These are phyloP conservation scores for Lycaon pictus DNA, from an alignment of 2,113 vertebrate species.

Conservation along the genomic window DNA sequence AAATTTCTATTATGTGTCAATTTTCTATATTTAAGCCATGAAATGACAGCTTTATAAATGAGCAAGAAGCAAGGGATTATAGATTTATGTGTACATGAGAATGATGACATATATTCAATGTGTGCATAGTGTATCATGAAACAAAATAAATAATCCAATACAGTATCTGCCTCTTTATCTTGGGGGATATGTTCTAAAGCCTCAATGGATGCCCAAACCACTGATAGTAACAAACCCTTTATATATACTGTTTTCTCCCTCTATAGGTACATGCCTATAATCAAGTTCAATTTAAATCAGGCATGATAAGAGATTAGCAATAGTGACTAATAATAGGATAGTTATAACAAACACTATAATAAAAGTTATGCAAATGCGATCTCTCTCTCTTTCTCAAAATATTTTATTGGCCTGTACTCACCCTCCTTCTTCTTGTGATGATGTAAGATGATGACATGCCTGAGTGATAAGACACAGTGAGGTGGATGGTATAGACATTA, in stretches of 20 bases:
- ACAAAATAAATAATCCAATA: not conserved
- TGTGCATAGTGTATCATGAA: not conserved
- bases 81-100: not conserved
- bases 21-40: not conserved
- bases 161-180: not conserved
- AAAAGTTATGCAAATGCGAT: not conserved
- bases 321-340: not conserved
- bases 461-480: not conserved
- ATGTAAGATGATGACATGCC: not conserved
- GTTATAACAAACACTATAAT: not conserved
- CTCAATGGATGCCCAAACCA: not conserved
- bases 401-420: not conserved
- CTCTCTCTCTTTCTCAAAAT: not conserved
- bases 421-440: not conserved
- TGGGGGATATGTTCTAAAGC: not conserved
- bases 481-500: not conserved
- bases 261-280: not conserved
- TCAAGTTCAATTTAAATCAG: not conserved
- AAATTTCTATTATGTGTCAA: not conserved
- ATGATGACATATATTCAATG: not conserved
- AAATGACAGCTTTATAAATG: not conserved
- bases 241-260: not conserved
- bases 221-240: not conserved
- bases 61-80: not conserved
- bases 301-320: not conserved